A percentile compares a stretch with the other conserved stretches of the same genome.
Evolutionary conservation across 2,797 vertebrate species (phyloP).

Genomic region (Oreonectes daqikongensis): DNA sequence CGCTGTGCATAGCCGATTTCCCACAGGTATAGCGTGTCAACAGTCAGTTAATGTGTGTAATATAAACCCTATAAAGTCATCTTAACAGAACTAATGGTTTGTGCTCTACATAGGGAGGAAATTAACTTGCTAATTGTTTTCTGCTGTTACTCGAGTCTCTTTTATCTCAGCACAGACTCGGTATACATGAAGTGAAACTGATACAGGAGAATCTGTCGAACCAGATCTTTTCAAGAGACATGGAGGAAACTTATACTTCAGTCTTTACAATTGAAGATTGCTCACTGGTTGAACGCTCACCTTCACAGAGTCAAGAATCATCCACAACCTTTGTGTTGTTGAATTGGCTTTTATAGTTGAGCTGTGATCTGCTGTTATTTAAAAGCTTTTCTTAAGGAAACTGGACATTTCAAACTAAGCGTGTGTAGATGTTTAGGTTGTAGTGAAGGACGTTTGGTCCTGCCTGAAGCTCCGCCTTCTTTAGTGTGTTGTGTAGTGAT

Average conservation of each 20-base stretch:
- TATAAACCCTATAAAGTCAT: slow-evolving; percentile 2
- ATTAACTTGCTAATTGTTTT: slow-evolving; percentile 12
- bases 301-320: not conserved
- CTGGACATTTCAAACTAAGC: too few species aligned
- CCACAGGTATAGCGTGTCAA: slow-evolving; percentile 43
- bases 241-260: slow-evolving; percentile 6
- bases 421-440: too few species aligned
- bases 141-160: not conserved
- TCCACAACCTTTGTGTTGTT: too few species aligned
- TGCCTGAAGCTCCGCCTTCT: not conserved
- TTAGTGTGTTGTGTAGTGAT: not conserved
- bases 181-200: slow-evolving; percentile 23
- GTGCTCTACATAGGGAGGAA: slow-evolving; percentile 15
- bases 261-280: not conserved
- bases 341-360: not conserved
- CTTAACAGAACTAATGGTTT: slow-evolving; percentile 10
- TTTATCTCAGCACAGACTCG: slow-evolving; percentile 32
- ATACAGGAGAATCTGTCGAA: slow-evolving; percentile 4
- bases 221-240: not conserved
- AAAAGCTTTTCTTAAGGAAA: too few species aligned
- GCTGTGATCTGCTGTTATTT: not conserved
- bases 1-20: not conserved
- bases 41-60: slow-evolving; percentile 13
- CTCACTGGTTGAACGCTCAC: not conserved
- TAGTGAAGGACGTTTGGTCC: not conserved